Evolutionary conservation across 1,140 invertebrate genomes (phyloP).

Genomic region (Hylaeus anthracinus): DNA sequence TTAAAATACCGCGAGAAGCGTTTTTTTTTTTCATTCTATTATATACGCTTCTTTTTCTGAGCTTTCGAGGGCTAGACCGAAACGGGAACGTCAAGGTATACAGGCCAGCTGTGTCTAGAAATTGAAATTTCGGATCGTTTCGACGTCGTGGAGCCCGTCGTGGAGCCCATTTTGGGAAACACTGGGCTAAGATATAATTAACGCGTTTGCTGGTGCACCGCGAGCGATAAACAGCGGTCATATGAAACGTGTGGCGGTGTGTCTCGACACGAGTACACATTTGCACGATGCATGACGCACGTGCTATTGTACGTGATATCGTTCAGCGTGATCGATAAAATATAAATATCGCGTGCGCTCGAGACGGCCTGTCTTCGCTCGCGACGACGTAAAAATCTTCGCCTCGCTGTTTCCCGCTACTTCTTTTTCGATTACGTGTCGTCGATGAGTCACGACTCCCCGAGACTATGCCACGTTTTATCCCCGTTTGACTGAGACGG

Average conservation of each 20-base stretch:
- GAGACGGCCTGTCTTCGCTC: neutral
- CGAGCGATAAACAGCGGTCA: constrained; percentile 27
- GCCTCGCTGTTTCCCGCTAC: too few relatives aligned
- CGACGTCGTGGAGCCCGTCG: too few relatives aligned
- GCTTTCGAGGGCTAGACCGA: too few relatives aligned
- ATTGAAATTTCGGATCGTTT: too few relatives aligned
- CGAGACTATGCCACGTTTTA: too few relatives aligned
- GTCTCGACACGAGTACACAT: neutral
- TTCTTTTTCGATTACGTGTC: neutral
- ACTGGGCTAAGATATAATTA: constrained; percentile 10
- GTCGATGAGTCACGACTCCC: neutral
- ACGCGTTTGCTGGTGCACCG: neutral
- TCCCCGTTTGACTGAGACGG: too few relatives aligned
- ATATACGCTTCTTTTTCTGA: too few relatives aligned
- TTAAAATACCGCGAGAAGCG: too few relatives aligned
- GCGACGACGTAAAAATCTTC: neutral
- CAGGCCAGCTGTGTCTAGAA: too few relatives aligned
- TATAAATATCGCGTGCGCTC: constrained; percentile 42
- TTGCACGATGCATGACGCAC: constrained; percentile 35
- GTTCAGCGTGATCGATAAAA: constrained; percentile 42
- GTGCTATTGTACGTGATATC: constrained; percentile 35
- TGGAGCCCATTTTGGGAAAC: too few relatives aligned
- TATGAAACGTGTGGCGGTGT: constrained; percentile 20
- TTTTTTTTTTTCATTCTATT: too few relatives aligned
- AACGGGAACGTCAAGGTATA: too few relatives aligned